Evolutionary conservation across 2,113 vertebrate genomes (phyloP).

Genomic region (Spea bombifrons): DNA sequence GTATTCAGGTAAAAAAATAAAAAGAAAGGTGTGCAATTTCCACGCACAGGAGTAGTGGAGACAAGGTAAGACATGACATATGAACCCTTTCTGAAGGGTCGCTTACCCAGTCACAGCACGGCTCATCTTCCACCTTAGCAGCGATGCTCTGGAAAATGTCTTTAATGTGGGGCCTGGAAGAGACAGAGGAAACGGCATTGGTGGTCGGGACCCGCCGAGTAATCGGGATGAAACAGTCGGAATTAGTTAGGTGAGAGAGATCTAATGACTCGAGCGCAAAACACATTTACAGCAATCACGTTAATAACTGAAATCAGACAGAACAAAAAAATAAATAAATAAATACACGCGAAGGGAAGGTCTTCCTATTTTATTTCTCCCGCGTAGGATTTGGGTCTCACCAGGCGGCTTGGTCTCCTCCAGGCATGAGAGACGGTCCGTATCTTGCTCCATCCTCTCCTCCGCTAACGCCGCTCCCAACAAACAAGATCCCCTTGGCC

Average conservation of each 20-base stretch:
- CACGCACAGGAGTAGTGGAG: not conserved
- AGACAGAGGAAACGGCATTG: not conserved
- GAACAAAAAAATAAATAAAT: no score
- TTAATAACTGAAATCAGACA: no score
- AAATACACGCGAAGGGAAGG: no score
- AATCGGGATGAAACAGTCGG: no score
- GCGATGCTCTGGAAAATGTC: constrained; percentile 93
- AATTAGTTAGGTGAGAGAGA: no score
- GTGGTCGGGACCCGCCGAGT: no score
- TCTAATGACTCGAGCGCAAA: no score
- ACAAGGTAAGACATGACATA: not conserved
- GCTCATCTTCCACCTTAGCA: constrained; percentile 91
- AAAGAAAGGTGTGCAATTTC: no score
- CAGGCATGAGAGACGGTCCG: constrained; percentile 95
- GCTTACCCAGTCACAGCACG: constrained; percentile 97
- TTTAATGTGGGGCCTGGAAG: constrained; percentile 89
- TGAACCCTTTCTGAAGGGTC: not conserved
- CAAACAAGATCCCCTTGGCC: constrained; percentile 86
- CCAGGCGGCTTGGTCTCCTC: constrained; percentile 92
- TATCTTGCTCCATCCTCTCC: constrained; percentile 94
- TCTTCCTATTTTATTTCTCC: not conserved
- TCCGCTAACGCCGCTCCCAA: constrained; percentile 94
- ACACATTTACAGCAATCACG: no score
- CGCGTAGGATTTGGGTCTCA: constrained; percentile 48
- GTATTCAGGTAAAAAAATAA: no score